Conservation (phyloP, 1,140 invertebrate genomes). For the Hesperophylax magnus region DNA sequence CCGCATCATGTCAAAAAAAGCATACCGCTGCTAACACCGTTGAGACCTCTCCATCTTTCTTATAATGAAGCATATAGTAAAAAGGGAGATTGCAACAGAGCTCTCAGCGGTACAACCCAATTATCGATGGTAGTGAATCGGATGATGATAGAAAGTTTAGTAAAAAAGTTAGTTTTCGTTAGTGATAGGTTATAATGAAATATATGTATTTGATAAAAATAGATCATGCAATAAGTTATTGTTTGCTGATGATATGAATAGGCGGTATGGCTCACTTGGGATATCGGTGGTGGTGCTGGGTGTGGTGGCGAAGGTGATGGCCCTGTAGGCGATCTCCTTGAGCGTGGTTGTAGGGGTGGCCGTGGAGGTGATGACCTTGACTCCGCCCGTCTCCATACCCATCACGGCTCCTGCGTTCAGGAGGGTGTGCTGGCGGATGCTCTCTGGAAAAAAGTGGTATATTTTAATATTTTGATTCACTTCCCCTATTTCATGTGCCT, state of each 20-base stretch:
- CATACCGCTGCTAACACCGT: too few relatives aligned
- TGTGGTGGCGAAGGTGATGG: constrained; percentile 43
- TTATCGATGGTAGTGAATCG: neutral
- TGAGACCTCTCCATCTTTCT: too few relatives aligned
- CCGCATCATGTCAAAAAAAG: too few relatives aligned
- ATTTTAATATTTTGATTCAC: too few relatives aligned
- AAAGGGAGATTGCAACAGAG: too few relatives aligned
- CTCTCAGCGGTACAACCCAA: too few relatives aligned
- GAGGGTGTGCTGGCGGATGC: constrained; percentile 74
- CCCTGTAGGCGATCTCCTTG: constrained; percentile 39
- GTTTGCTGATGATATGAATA: too few relatives aligned
- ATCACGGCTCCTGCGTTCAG: constrained; percentile 75
- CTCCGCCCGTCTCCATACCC: constrained; percentile 73
- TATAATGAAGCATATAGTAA: too few relatives aligned
- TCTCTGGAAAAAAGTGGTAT: constrained; percentile 64
- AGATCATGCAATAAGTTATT: too few relatives aligned
- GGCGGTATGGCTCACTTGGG: constrained; percentile 37
- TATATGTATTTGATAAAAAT: neutral
- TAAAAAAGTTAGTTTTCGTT: neutral
- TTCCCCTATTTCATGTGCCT: too few relatives aligned
- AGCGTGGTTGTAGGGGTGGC: constrained; percentile 49
- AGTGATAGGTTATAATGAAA: constrained; percentile 4
- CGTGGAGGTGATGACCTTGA: constrained; percentile 59
- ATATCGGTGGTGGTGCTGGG: constrained; percentile 46
- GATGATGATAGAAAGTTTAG: neutral